phyloP scores from a whole-genome alignment of 35 echinoderm and acorn worm genomes.

The Stichopus chloronotus region DNA sequence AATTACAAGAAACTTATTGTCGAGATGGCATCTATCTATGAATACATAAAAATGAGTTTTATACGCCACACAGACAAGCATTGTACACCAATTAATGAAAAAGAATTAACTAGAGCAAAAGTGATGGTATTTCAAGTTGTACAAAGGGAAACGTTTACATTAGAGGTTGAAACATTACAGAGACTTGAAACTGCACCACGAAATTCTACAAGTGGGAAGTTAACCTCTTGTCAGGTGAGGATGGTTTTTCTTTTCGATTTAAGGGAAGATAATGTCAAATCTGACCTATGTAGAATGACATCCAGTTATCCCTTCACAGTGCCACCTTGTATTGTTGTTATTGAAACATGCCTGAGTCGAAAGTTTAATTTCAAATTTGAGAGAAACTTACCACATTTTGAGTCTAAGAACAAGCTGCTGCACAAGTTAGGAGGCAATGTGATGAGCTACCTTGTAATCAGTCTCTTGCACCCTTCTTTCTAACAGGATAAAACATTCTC shows the following conservation, averaged over 20 bases:
- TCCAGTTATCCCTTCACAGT: not conserved
- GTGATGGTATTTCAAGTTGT: not conserved
- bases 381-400: too few relatives aligned
- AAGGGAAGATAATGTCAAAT: not conserved
- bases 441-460: too few relatives aligned
- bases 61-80: too few relatives aligned
- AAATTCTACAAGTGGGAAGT: not conserved
- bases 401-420: too few relatives aligned
- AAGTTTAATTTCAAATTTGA: too few relatives aligned
- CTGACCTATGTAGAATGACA: not conserved
- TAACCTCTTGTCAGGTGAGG: not conserved
- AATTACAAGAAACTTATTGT: not conserved
- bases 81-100: not conserved
- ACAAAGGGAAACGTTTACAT: not conserved
- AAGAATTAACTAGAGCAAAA: constrained; percentile 15
- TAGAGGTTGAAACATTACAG: not conserved
- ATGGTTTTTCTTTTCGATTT: not conserved
- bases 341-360: too few relatives aligned
- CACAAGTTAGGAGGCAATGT: too few relatives aligned
- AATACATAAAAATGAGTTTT: too few relatives aligned
- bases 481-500: too few relatives aligned
- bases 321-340: not conserved
- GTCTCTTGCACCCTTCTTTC: too few relatives aligned
- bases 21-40: not conserved
- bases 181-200: not conserved